Evolutionary conservation across 30 jellyfish, hydroid and myxozoan genomes (phyloP).

Genomic region (Aurelia sp.): DNA sequence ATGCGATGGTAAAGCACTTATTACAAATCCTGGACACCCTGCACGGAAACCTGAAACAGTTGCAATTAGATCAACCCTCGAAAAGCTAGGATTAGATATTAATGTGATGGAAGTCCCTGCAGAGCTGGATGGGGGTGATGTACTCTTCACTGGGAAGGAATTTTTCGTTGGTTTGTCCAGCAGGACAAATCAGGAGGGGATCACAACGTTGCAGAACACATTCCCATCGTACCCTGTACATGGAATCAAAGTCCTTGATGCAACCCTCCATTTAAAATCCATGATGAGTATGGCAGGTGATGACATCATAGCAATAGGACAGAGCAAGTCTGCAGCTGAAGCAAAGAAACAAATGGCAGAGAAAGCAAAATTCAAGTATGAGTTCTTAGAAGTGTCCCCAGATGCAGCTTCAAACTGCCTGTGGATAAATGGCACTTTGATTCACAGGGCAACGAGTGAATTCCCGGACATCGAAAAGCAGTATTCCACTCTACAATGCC

Average conservation of each 20-base stretch:
- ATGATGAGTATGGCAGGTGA: conserved; percentile 76
- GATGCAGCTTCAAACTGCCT: conserved; percentile 84
- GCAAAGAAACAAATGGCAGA: conserved; percentile 53
- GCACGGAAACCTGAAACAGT: conserved; percentile 45
- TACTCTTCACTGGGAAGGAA: conserved; percentile 89
- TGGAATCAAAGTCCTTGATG: conserved; percentile 37
- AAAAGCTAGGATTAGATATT: conserved; percentile 14
- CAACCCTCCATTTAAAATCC: conserved; percentile 80
- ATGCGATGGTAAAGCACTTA: conserved; percentile 65
- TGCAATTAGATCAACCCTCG: conserved; percentile 47
- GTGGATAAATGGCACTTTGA: conserved; percentile 79
- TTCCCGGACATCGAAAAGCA: conserved; percentile 55
- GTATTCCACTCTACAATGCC: conserved; percentile 46
- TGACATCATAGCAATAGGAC: conserved; percentile 66
- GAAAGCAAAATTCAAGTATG: conserved; percentile 54
- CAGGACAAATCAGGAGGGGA: conserved; percentile 79
- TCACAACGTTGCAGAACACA: conserved; percentile 23
- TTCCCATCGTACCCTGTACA: conserved; percentile 86
- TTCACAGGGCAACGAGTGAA: conserved; percentile 66
- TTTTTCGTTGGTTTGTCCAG: conserved; percentile 86
- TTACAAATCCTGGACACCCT: conserved; percentile 84
- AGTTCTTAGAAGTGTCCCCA: conserved; percentile 56
- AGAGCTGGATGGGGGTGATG: conserved; percentile 94
- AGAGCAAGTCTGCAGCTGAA: conserved; percentile 35
- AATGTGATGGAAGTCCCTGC: conserved; percentile 85